phyloP scores from a whole-genome alignment of 2,113 vertebrate genomes.

The Microtus richardsoni region DNA sequence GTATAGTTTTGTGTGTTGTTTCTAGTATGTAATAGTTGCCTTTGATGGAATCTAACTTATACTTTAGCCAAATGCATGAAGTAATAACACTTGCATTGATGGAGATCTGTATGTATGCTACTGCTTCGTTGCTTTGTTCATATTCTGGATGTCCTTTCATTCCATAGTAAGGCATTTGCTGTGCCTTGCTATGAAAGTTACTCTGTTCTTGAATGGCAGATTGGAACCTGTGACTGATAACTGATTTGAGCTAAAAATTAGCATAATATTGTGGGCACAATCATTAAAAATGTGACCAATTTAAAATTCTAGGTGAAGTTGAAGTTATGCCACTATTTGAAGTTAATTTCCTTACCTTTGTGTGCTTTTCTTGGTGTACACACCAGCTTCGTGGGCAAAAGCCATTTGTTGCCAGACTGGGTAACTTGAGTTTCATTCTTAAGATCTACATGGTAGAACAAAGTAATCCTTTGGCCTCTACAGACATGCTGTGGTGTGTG shows the following conservation, averaged over 20 bases:
- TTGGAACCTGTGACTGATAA: background rate
- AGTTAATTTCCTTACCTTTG: background rate
- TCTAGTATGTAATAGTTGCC: background rate
- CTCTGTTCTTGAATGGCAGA: constrained; percentile 15
- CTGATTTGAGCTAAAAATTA: constrained; percentile 44
- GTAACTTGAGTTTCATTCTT: background rate
- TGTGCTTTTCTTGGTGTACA: background rate
- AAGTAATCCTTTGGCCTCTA: background rate
- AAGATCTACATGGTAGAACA: background rate
- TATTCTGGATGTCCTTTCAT: constrained; percentile 2
- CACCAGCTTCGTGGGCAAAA: background rate
- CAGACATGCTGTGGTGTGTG: background rate
- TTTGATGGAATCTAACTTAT: constrained; percentile 36
- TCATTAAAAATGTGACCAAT: background rate
- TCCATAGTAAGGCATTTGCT: background rate
- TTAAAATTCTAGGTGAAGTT: constrained; percentile 6
- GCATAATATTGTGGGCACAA: background rate
- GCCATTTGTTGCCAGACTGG: background rate
- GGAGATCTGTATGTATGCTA: background rate
- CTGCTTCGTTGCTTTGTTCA: background rate
- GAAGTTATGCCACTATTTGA: background rate
- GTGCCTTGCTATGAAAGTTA: background rate
- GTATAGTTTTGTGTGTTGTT: background rate
- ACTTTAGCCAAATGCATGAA: background rate
- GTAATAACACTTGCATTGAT: background rate